Conservation (phyloP, 2,797 vertebrate genomes). For the Serranus cabrilla region DNA sequence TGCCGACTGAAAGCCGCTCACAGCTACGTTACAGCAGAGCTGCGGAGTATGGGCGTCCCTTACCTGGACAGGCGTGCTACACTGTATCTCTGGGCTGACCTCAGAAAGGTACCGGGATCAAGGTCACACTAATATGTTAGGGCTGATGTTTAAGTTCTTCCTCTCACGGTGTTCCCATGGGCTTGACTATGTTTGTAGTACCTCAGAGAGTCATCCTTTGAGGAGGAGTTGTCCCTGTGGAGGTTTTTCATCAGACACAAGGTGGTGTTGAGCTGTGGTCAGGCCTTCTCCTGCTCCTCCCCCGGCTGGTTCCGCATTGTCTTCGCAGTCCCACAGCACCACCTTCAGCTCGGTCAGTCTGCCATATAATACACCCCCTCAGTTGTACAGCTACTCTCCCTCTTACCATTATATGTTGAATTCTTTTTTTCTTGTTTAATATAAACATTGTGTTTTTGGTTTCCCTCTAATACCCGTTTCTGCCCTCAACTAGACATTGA, state of each 20-base stretch:
- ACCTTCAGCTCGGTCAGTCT: conserved; percentile 90
- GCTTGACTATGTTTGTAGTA: conserved; percentile 81
- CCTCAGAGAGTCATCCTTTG: conserved; percentile 88
- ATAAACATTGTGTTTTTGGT: background rate
- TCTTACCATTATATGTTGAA: background rate
- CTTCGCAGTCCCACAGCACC: conserved; percentile 89
- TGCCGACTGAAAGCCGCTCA: conserved; percentile 90
- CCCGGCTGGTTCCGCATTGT: conserved; percentile 97
- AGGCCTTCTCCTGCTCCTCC: conserved; percentile 91
- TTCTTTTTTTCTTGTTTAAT: background rate
- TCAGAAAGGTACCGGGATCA: conserved; percentile 90
- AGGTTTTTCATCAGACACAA: conserved; percentile 91
- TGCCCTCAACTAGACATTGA: background rate
- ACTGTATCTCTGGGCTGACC: conserved; percentile 94
- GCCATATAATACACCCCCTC: background rate
- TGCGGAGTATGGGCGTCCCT: conserved; percentile 88
- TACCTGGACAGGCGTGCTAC: conserved; percentile 89
- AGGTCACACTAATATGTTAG: background rate
- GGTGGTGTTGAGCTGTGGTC: conserved; percentile 91
- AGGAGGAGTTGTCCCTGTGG: conserved; percentile 92
- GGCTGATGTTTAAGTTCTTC: conserved; percentile 7
- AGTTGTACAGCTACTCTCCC: background rate
- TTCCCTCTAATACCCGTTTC: background rate
- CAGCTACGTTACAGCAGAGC: conserved; percentile 87
- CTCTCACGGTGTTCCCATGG: background rate